These are phyloP conservation scores for Drosophila insularis DNA, from an alignment of 1,140 invertebrate species.

Conservation along the genomic window DNA sequence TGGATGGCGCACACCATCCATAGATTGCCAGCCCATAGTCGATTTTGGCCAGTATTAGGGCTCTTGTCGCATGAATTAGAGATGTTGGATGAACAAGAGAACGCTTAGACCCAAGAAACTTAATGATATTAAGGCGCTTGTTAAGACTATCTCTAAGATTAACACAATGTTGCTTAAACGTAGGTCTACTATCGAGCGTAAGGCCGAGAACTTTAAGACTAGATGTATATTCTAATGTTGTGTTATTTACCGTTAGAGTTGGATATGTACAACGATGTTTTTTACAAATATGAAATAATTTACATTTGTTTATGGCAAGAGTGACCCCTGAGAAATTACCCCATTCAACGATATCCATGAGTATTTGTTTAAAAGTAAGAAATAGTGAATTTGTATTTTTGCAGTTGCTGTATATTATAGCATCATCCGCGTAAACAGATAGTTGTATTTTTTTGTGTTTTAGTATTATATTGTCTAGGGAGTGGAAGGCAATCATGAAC, in stretches of 20 bases:
- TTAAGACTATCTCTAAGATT: conserved; percentile 19
- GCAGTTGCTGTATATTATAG: conserved; percentile 28
- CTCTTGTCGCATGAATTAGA: conserved; percentile 20
- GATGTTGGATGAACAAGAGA: conserved; percentile 9
- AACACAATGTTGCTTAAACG: conserved; percentile 25
- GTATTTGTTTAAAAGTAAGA: conserved; percentile 8
- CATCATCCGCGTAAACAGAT: conserved; percentile 21
- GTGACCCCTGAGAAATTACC: too few species aligned
- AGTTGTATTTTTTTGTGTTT: conserved; percentile 13
- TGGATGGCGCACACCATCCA: conserved; percentile 21
- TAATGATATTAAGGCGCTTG: conserved; percentile 29
- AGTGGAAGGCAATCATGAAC: conserved; percentile 31
- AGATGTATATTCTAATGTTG: conserved; percentile 7
- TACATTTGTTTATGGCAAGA: background rate
- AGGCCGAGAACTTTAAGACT: conserved; percentile 17
- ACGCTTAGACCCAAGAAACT: conserved; percentile 18
- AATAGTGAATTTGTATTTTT: conserved; percentile 14
- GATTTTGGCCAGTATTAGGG: conserved; percentile 21
- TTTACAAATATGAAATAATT: background rate
- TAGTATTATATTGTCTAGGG: conserved; percentile 27
- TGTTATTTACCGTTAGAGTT: conserved; percentile 12
- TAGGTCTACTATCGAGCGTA: conserved; percentile 13
- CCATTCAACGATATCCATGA: conserved; percentile 12
- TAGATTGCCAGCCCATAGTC: conserved; percentile 24
- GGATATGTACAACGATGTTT: conserved; percentile 12